Evolutionary conservation across 2,888 invertebrate species (phyloP).

Genomic region (Lasioglossum calceatum): DNA sequence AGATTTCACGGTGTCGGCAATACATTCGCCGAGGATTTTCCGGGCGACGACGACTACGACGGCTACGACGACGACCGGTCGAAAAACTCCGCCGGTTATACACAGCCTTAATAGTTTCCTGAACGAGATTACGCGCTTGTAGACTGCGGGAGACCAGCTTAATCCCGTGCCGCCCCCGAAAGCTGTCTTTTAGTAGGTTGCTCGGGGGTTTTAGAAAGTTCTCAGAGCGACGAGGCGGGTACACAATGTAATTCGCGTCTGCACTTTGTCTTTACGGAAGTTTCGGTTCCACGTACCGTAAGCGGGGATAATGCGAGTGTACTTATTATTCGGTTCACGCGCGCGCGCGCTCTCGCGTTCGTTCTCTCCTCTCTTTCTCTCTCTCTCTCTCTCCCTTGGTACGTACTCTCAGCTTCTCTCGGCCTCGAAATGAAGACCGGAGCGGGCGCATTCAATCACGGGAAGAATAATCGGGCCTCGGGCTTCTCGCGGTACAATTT

Average conservation of each 20-base stretch:
- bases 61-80: neutral
- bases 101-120: constrained; percentile 55
- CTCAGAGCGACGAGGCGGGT: constrained; percentile 37
- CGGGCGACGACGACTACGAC: neutral
- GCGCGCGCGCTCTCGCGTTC: neutral
- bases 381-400: neutral
- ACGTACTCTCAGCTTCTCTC: neutral
- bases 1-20: neutral
- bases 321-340: constrained; percentile 53
- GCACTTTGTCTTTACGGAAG: constrained; percentile 54
- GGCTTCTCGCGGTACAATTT: constrained; percentile 22
- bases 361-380: neutral
- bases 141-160: constrained; percentile 37
- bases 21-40: constrained; percentile 4
- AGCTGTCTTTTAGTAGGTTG: constrained; percentile 51
- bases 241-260: constrained; percentile 60
- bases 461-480: constrained; percentile 27
- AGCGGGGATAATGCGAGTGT: constrained; percentile 48
- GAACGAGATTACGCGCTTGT: constrained; percentile 52
- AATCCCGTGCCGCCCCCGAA: constrained; percentile 47
- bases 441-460: constrained; percentile 42
- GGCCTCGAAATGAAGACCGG: constrained; percentile 10
- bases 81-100: constrained; percentile 22
- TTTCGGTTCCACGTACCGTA: constrained; percentile 39
- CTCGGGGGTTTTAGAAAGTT: constrained; percentile 66